Base-by-base conservation (phyloP, 1,140 invertebrate genomes). In the Aporrectodea caliginosa region DNA sequence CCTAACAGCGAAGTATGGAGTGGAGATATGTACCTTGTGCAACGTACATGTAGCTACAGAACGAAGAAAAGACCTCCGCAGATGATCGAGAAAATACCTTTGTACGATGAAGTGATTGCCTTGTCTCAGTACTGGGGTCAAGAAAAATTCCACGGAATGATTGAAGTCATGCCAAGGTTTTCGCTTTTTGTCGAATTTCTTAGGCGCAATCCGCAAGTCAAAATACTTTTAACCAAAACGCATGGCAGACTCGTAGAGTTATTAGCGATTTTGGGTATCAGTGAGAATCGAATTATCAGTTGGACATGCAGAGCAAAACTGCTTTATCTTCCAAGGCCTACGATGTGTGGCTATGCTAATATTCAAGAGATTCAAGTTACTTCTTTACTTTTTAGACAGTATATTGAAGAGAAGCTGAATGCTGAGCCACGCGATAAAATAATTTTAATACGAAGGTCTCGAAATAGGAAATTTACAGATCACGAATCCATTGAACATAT, bases 61-160 rank as follows among this genome's bases (percentile, higher is more conserved):
- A n/a, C n/a, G n/a, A n/a, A n/a, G n/a, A n/a, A n/a, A 58, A 58
- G 22, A 12, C 43, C 43, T 58, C 43, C 43, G 43, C 6, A 58
- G 22, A 58, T 6, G 6, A 58, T 22, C 22, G 6, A 6, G 6
- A 58, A 58, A 12, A 58, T 76, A 1, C 75, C 32, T 91, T 79
- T 1, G 16, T 69, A 34, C 33, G 29, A 73, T 2, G 78, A 73
- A 73, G 78, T 79, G 1, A 75, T 79, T 31, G 27, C 35, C 29
- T 35, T 79, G 1, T 29, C 58, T 0, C 69, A 73, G 16, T 35
- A 27, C 14, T 79, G 78, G 78, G 69, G 58, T 1, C 0, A 1
- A n/a, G 77, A 30, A 27, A 35, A 27, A 31, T 79, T 70, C 27
- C 78, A 79, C 29, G 30, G 33, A 30, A 73, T 71, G 30, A 35